phyloP scores from a whole-genome alignment of 2,113 vertebrate species.

The Geococcyx californianus region DNA sequence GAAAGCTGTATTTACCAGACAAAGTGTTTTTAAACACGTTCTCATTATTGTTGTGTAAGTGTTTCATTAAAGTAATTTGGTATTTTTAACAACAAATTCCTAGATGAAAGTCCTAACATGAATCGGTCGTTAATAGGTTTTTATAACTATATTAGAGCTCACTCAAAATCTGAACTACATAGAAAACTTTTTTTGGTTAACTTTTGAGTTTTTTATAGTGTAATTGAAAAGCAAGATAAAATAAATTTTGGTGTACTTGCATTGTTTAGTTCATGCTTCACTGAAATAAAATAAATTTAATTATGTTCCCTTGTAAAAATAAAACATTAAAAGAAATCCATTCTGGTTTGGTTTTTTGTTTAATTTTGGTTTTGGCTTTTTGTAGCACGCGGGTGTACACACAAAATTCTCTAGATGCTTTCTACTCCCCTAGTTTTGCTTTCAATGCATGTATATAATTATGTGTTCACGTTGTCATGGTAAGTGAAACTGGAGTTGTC shows the following conservation, averaged over 20 bases:
- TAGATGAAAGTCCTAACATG: not conserved
- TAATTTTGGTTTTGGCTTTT: not conserved
- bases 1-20: not conserved
- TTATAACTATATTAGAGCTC: not conserved
- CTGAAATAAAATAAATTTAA: not conserved
- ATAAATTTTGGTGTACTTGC: not conserved
- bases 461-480: conserved; percentile 73
- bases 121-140: not conserved
- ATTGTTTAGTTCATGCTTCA: not conserved
- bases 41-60: not conserved
- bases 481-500: conserved; percentile 65
- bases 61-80: not conserved
- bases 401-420: not conserved
- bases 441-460: conserved; percentile 60
- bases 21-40: not conserved
- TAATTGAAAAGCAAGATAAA: not conserved
- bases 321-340: not conserved
- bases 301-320: not conserved
- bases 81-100: not conserved
- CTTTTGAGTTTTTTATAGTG: not conserved
- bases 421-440: conserved; percentile 3
- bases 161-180: not conserved
- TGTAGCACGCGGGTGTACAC: not conserved
- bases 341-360: not conserved
- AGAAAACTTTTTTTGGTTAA: not conserved